A percentile compares a stretch with the other conserved stretches of the same genome.
phyloP scores from a whole-genome alignment of 92 coral and sea anemone species.

The Heliopora coerulea region DNA sequence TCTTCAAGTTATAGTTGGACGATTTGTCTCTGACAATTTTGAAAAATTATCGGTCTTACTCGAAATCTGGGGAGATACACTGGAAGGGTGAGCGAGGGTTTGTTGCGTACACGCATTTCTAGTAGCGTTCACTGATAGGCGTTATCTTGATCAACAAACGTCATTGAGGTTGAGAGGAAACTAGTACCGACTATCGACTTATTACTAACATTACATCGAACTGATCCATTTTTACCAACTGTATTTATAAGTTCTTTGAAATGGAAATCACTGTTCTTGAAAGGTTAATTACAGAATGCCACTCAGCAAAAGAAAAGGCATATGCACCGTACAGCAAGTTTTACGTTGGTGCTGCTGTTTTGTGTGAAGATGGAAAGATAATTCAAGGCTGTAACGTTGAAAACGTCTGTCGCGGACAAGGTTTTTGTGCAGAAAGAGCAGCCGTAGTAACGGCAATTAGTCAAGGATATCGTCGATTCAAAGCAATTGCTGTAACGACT shows the following conservation, averaged over 20 bases:
- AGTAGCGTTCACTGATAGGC: no score
- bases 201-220: no score
- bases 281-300: slow-evolving; percentile 50
- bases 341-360: slow-evolving; percentile 92
- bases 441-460: slow-evolving; percentile 94
- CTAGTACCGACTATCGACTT: no score
- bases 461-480: slow-evolving; percentile 74
- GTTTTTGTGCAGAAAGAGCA: slow-evolving; percentile 92
- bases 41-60: no score
- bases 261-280: slow-evolving; percentile 10
- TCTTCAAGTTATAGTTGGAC: no score
- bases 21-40: no score
- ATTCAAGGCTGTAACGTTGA: slow-evolving; percentile 96
- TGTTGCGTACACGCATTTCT: no score
- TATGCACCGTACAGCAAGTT: slow-evolving; percentile 94
- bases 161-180: no score
- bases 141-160: no score
- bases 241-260: neutral
- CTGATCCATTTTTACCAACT: no score
- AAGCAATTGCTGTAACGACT: slow-evolving; percentile 79
- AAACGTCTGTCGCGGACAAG: slow-evolving; percentile 77
- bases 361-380: slow-evolving; percentile 69
- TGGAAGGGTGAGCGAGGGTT: no score
- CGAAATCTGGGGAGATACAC: no score
- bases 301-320: slow-evolving; percentile 74